Evolutionary conservation across 1,140 invertebrate genomes (phyloP).

Genomic region (Drosophila nigromelanica): DNA sequence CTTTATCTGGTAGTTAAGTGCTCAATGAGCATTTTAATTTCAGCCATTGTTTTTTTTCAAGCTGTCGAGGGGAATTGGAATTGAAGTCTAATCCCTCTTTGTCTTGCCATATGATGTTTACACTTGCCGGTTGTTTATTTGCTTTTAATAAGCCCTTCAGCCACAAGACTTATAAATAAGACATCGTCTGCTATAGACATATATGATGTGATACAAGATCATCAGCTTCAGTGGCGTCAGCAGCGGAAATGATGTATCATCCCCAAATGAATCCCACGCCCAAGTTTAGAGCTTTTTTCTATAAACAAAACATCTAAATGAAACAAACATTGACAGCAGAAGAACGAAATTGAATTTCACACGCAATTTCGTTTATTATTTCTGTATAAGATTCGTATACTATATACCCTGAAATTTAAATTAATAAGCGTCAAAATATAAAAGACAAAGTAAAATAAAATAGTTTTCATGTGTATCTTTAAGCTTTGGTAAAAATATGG

Average conservation of each 20-base stretch:
- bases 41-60: background rate
- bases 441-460: slow-evolving; percentile 57
- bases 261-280: slow-evolving; percentile 49
- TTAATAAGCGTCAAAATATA: background rate
- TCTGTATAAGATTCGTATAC: slow-evolving; percentile 30
- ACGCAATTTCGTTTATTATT: slow-evolving; percentile 67
- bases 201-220: slow-evolving; percentile 18
- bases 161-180: slow-evolving; percentile 28
- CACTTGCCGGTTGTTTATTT: slow-evolving; percentile 47
- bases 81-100: slow-evolving; percentile 7
- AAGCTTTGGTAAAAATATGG: background rate
- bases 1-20: background rate
- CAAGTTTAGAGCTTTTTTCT: slow-evolving; percentile 62
- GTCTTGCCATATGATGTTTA: slow-evolving; percentile 25
- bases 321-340: slow-evolving; percentile 47
- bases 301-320: slow-evolving; percentile 41
- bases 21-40: slow-evolving; percentile 25
- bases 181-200: slow-evolving; percentile 14
- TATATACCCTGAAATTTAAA: background rate
- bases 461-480: slow-evolving; percentile 25
- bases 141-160: slow-evolving; percentile 37
- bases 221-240: slow-evolving; percentile 64
- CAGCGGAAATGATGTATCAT: slow-evolving; percentile 75
- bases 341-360: slow-evolving; percentile 63
- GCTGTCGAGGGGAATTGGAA: slow-evolving; percentile 10